Conservation (phyloP, 2,113 vertebrate species). For the Amphilophus citrinellus region DNA sequence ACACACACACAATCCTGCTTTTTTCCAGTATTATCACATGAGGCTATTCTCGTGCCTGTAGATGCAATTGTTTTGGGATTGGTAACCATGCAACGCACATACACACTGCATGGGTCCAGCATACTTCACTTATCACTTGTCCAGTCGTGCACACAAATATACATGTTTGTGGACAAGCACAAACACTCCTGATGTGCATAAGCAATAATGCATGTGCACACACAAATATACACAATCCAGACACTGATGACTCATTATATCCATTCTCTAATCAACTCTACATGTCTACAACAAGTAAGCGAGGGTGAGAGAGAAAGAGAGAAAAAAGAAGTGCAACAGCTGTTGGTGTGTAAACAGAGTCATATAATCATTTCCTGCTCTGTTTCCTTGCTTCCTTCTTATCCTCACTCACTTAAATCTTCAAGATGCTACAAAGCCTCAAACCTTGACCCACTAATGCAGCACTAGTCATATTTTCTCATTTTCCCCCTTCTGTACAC, state of each 20-base stretch:
- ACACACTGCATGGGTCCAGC: not conserved
- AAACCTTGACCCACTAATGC: constrained; percentile 48
- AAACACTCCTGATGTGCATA: constrained; percentile 18
- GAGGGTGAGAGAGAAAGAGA: constrained; percentile 25
- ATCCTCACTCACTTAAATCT: constrained; percentile 12
- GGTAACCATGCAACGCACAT: constrained; percentile 43
- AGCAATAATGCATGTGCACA: constrained; percentile 35
- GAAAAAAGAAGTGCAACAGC: constrained; percentile 70
- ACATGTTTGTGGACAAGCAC: not conserved
- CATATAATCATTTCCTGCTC: constrained; percentile 60
- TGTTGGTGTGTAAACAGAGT: constrained; percentile 74
- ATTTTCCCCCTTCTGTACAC: constrained; percentile 15
- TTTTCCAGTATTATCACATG: constrained; percentile 38
- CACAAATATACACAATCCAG: constrained; percentile 56
- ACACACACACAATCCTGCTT: not conserved
- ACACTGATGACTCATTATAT: constrained; percentile 74
- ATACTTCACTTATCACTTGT: constrained; percentile 32
- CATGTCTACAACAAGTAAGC: constrained; percentile 43
- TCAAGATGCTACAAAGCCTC: constrained; percentile 21
- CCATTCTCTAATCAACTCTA: constrained; percentile 72
- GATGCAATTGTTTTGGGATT: constrained; percentile 47
- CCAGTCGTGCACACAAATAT: not conserved
- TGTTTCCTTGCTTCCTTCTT: constrained; percentile 14
- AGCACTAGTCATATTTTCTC: constrained; percentile 13
- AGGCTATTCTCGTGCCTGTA: constrained; percentile 33